Percentiles rank a stretch among this genome's conserved stretches.
phyloP scores from a whole-genome alignment of 2,113 vertebrate genomes.

The Hydrochoerus hydrochaeris region DNA sequence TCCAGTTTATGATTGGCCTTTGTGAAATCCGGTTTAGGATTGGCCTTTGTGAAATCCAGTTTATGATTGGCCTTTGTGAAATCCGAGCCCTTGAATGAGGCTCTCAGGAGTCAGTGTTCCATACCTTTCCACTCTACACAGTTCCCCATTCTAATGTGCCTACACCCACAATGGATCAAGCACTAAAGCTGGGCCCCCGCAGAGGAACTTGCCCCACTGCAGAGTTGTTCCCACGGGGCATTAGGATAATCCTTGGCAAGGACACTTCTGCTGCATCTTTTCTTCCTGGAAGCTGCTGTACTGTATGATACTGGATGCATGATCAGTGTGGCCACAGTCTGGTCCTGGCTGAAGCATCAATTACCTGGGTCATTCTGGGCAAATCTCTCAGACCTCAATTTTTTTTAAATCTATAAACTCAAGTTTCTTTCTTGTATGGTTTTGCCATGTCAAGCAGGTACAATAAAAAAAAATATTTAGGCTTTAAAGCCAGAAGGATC shows the following conservation, averaged over 20 bases:
- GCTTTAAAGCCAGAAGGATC: background rate
- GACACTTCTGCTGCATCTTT: background rate
- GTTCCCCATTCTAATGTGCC: background rate
- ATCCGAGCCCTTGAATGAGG: background rate
- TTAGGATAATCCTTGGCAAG: background rate
- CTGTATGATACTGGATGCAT: background rate
- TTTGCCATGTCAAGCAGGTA: background rate
- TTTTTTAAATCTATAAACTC: background rate
- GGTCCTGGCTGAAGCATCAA: background rate
- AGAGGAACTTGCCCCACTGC: background rate
- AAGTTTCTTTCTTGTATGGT: background rate
- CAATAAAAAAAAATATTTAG: background rate
- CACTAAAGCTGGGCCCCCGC: background rate
- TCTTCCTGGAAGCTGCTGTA: background rate
- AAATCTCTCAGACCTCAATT: background rate
- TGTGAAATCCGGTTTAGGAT: background rate
- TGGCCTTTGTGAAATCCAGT: background rate
- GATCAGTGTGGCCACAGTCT: background rate
- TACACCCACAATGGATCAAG: background rate
- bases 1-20: background rate
- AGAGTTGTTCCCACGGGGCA: background rate
- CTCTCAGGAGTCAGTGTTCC: fast-evolving
- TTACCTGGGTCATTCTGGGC: background rate
- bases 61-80: background rate
- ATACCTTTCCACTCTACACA: background rate